phyloP scores from a whole-genome alignment of 2,113 vertebrate species.

The Columba livia region DNA sequence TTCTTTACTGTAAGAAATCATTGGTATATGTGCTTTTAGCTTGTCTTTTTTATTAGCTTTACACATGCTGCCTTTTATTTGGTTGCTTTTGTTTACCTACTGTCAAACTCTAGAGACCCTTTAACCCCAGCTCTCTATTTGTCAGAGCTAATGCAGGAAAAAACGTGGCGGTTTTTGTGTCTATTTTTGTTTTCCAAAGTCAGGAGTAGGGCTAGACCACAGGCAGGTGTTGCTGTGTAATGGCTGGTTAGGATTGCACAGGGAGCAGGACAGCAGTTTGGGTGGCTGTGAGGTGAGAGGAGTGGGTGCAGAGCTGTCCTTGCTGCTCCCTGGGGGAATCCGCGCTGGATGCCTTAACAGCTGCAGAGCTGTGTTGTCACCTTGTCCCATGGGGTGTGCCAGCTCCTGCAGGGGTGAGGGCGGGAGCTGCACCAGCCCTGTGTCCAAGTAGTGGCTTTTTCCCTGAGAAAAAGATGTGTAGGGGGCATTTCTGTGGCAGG shows the following conservation, averaged over 20 bases:
- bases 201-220: not conserved
- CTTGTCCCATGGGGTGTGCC: not conserved
- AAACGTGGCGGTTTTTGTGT: not conserved
- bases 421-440: not conserved
- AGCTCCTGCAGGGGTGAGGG: accelerated
- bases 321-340: not conserved
- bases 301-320: not conserved
- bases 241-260: not conserved
- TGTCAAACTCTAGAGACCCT: not conserved
- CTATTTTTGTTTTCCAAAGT: not conserved
- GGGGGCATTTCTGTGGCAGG: not conserved
- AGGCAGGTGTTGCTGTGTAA: not conserved
- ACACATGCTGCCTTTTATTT: not conserved
- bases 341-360: accelerated
- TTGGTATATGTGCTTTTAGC: not conserved
- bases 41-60: not conserved
- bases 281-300: too few species aligned
- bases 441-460: not conserved
- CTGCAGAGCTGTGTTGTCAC: not conserved
- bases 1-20: not conserved
- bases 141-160: not conserved
- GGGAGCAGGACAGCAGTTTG: not conserved
- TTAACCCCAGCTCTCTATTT: not conserved
- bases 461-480: accelerated
- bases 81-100: not conserved